phyloP scores from a whole-genome alignment of 1,140 invertebrate species.

The Bombus breviceps region DNA sequence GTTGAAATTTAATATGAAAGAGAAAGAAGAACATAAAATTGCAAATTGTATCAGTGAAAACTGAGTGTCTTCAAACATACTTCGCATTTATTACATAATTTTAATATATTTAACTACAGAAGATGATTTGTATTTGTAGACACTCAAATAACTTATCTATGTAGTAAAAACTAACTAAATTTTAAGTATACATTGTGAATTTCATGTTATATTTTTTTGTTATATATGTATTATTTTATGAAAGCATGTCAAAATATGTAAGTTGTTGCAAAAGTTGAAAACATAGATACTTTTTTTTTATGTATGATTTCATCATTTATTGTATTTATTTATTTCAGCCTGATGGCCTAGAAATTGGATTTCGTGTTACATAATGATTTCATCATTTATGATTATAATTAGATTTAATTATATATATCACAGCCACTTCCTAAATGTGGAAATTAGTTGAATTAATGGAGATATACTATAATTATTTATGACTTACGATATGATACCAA shows the following conservation, averaged over 20 bases:
- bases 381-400: conserved; percentile 28
- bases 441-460: conserved; percentile 22
- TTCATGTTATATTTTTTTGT: conserved; percentile 47
- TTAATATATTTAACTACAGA: conserved; percentile 35
- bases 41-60: conserved; percentile 41
- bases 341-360: too few species aligned
- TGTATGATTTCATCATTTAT: neutral
- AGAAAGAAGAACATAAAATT: conserved; percentile 21
- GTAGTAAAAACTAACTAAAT: conserved; percentile 50
- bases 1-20: conserved; percentile 58
- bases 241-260: neutral
- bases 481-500: conserved; percentile 31
- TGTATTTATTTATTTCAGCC: too few species aligned
- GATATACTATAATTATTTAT: conserved; percentile 34
- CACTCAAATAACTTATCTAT: conserved; percentile 47
- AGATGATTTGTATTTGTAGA: conserved; percentile 60
- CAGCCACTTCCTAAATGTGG: conserved; percentile 29
- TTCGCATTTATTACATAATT: conserved; percentile 50
- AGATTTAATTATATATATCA: neutral
- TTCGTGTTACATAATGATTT: neutral
- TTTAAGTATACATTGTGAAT: conserved; percentile 45
- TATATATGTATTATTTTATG: conserved; percentile 41
- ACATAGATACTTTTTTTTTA: conserved; percentile 13
- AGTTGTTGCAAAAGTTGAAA: conserved; percentile 19
- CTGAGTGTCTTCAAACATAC: conserved; percentile 53